Percentiles rank a stretch among this genome's conserved stretches.
Conservation (phyloP, 1,140 invertebrate genomes). For the Pseudomyrmex pallidus region DNA sequence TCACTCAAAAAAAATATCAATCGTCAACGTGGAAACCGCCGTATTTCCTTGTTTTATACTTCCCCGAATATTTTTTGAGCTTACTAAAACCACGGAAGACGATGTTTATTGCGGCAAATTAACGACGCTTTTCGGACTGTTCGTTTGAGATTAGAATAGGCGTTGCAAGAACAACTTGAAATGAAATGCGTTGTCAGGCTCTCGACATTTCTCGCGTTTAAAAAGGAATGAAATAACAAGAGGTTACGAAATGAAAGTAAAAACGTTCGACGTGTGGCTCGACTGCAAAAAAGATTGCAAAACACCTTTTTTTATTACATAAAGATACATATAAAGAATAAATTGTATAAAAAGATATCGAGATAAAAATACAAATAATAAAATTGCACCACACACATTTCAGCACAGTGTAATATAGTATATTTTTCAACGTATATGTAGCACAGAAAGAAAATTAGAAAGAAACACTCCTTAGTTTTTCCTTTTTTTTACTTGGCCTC, state of each 20-base stretch:
- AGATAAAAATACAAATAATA: too few relatives aligned
- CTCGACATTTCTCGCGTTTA: not conserved
- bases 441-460: too few relatives aligned
- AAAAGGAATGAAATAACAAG: not conserved
- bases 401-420: not conserved
- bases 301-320: too few relatives aligned
- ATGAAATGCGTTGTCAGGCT: not conserved
- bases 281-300: too few relatives aligned
- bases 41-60: constrained; percentile 8
- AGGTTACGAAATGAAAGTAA: constrained; percentile 15
- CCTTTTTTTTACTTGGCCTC: not conserved
- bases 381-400: too few relatives aligned
- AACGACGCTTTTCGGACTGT: constrained; percentile 32
- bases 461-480: too few relatives aligned
- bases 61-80: constrained; percentile 33
- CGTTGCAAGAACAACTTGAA: constrained; percentile 13
- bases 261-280: not conserved
- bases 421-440: not conserved
- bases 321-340: too few relatives aligned
- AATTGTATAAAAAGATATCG: too few relatives aligned
- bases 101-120: constrained; percentile 55
- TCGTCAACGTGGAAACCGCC: not conserved
- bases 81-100: constrained; percentile 26
- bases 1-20: not conserved
- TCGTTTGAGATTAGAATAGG: constrained; percentile 35